These are phyloP conservation scores for Euglossa dilemma DNA, from an alignment of 1,140 invertebrate genomes.

Conservation along the genomic window DNA sequence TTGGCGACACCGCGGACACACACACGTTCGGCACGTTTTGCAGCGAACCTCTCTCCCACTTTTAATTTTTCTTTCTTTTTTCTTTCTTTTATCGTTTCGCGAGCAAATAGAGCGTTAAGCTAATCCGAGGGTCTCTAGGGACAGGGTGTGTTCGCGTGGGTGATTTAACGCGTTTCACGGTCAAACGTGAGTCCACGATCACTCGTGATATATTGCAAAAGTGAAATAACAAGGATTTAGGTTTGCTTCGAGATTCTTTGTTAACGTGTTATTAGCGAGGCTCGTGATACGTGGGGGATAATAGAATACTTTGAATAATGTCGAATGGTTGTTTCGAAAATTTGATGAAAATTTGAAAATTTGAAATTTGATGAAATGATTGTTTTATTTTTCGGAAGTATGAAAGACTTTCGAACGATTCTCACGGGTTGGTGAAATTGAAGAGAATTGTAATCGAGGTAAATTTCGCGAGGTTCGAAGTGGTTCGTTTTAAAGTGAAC, in stretches of 20 bases:
- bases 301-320: not conserved
- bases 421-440: not conserved
- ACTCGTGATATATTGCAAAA: too few species aligned
- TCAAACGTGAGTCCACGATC: not conserved
- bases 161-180: not conserved
- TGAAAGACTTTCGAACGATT: not conserved
- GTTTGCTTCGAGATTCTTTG: too few species aligned
- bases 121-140: not conserved
- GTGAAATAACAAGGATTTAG: too few species aligned
- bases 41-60: slow-evolving; percentile 66
- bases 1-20: slow-evolving; percentile 76
- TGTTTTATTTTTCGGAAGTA: not conserved
- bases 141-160: not conserved
- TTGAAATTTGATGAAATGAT: not conserved
- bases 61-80: not conserved
- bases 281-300: not conserved
- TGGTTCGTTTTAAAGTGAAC: not conserved
- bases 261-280: too few species aligned
- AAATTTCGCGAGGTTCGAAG: not conserved
- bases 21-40: slow-evolving; percentile 72
- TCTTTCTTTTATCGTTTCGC: not conserved
- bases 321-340: not conserved
- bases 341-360: too few species aligned
- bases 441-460: not conserved
- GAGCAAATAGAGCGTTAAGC: not conserved